Evolutionary conservation across 2,797 vertebrate genomes (phyloP).

Genomic region (Naso thynnoides): DNA sequence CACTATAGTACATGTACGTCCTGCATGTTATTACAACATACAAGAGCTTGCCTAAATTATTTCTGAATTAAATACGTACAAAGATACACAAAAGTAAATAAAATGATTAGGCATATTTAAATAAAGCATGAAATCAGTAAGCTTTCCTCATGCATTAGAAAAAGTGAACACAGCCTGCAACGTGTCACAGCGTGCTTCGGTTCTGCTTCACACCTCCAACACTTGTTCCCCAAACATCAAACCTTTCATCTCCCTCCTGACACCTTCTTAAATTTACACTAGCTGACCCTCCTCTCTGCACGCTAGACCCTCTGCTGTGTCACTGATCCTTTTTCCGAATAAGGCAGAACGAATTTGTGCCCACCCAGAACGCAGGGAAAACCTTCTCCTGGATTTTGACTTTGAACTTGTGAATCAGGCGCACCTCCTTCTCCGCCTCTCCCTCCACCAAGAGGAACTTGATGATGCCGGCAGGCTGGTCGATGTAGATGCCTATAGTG

Average conservation of each 20-base stretch:
- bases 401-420: conserved; percentile 81
- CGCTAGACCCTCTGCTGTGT: not conserved
- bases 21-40: conserved; percentile 30
- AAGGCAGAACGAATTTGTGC: conserved; percentile 78
- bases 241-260: not conserved
- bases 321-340: conserved; percentile 78
- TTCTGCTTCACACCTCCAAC: conserved; percentile 12
- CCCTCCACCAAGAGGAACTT: conserved; percentile 82
- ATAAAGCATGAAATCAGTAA: conserved; percentile 18
- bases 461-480: conserved; percentile 85
- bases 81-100: conserved; percentile 31
- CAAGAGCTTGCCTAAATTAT: conserved; percentile 5
- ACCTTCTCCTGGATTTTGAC: conserved; percentile 75
- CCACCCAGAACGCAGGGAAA: conserved; percentile 85
- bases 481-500: conserved; percentile 82
- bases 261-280: conserved; percentile 33
- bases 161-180: conserved; percentile 39
- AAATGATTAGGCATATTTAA: conserved; percentile 2
- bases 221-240: conserved; percentile 60
- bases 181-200: conserved; percentile 11
- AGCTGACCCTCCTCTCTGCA: not conserved
- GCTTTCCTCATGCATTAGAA: conserved; percentile 51
- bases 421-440: conserved; percentile 73
- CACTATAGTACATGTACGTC: conserved; percentile 33
- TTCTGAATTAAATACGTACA: conserved; percentile 31